A percentile compares a stretch with the other conserved stretches of the same genome.
Evolutionary conservation across 2,113 vertebrate genomes (phyloP).

Genomic region (Lycaon pictus): DNA sequence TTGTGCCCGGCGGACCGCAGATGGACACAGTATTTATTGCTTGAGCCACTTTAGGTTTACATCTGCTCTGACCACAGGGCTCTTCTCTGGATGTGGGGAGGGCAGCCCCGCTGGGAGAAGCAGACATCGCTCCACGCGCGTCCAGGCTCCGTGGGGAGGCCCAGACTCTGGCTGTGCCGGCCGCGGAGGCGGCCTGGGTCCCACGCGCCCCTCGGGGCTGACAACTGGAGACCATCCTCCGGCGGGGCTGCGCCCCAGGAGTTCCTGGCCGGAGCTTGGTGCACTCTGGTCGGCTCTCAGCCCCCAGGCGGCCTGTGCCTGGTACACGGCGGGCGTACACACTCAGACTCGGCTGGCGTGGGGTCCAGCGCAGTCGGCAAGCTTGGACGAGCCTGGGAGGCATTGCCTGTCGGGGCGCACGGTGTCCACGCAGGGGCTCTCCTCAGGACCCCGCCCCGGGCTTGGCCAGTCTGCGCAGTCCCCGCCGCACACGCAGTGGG

Average conservation of each 20-base stretch:
- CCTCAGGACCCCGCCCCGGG: too few relatives aligned
- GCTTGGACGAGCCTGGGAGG: rapidly evolving
- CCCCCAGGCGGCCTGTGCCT: rapidly evolving
- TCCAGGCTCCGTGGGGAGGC: neutral
- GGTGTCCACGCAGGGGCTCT: neutral
- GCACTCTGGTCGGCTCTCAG: neutral
- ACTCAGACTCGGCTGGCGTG: too few relatives aligned
- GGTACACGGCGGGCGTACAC: rapidly evolving
- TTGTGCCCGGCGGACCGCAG: neutral
- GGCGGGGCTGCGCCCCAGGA: neutral
- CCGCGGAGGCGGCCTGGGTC: neutral
- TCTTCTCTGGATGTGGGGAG: neutral
- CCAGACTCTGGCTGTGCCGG: rapidly evolving
- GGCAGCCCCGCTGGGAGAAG: rapidly evolving
- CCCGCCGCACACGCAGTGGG: rapidly evolving
- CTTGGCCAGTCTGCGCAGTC: neutral
- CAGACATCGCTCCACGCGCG: too few relatives aligned
- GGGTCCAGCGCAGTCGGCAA: neutral
- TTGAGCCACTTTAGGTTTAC: neutral
- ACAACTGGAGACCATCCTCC: neutral
- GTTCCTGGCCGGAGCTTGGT: rapidly evolving
- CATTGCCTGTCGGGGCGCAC: rapidly evolving
- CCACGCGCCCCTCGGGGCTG: neutral
- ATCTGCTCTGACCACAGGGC: neutral
- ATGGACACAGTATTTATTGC: neutral